Percentiles rank a stretch among this genome's conserved stretches.
phyloP scores from a whole-genome alignment of 2,797 vertebrate species.

The Lacerta bilineata region DNA sequence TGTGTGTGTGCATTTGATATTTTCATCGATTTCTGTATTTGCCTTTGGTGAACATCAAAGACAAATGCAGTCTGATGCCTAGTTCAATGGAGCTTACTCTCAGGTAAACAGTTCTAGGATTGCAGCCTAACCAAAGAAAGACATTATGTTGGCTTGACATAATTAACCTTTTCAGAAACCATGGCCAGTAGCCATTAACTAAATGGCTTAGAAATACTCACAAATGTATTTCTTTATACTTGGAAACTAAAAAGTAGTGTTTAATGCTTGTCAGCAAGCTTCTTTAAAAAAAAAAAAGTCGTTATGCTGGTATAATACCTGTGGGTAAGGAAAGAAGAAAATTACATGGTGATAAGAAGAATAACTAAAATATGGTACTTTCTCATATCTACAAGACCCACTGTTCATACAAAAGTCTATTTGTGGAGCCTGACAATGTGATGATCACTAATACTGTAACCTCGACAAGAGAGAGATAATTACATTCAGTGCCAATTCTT shows the following conservation, averaged over 20 bases:
- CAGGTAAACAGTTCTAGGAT: too few relatives aligned
- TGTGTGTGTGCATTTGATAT: background rate
- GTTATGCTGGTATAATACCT: too few relatives aligned
- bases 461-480: background rate
- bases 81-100: too few relatives aligned
- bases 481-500: slow-evolving; percentile 8
- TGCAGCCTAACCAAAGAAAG: background rate
- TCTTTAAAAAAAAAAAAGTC: background rate
- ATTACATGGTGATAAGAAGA: background rate
- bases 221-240: background rate
- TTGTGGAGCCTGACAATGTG: background rate
- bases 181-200: background rate
- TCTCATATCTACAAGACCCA: background rate
- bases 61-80: too few relatives aligned
- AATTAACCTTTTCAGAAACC: background rate
- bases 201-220: background rate
- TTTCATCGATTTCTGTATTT: background rate
- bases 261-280: background rate
- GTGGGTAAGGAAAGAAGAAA: background rate
- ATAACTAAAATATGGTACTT: background rate
- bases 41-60: background rate
- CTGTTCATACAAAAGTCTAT: background rate
- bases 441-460: background rate
- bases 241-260: too few relatives aligned
- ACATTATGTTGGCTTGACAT: background rate